Base-by-base conservation (phyloP, 2,888 invertebrate species). In the Muschampia plurimacula region DNA sequence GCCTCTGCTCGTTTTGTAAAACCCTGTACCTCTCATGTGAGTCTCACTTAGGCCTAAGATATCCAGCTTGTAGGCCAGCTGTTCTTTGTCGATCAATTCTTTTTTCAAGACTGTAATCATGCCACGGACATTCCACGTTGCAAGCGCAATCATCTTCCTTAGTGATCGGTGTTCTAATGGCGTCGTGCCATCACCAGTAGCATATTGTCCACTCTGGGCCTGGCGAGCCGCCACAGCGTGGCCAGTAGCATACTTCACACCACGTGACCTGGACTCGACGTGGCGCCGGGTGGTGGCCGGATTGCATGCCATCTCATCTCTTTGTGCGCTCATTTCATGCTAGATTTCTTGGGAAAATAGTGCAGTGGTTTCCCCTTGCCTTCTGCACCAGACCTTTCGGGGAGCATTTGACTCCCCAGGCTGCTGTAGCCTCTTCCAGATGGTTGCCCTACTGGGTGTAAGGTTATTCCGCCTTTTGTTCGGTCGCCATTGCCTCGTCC, bases 221-320 rank as follows among this genome's bases (percentile, higher is more conserved):
- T 69, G 69, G 52, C n/a, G 69, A 62, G 49, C n/a, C 49, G 13
- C 62, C 5, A 0, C 74, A 75, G 72, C 28, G 74, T 59, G 69
- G 70, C 77, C 75, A 73, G 74, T 77, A 76, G 74, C 74, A 77
- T 69, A 77, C 32, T 76, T 77, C 77, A 72, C 77, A 76, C 74
- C 76, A 76, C 67, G 74, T n/a, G 70, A 70, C 76, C 75, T 72
- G 73, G 75, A 71, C 59, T 68, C 73, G 13, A 41, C 68, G 64
- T 71, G 71, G 73, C 73, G 75, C 75, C 71, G 71, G 68, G 60
- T 70, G 73, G 68, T 66, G 65, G 36, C 71, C 73, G 74, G 73
- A 55, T 75, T 13, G 70, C 66, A 75, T 75, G 55, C 68, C 64
- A 9, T 67, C 15, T 32, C 22, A 46, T 10, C 13, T 62, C 28